A percentile compares a stretch with the other conserved stretches of the same genome.
Conservation (phyloP, 2,888 invertebrate species). For the Nebria brevicollis region DNA sequence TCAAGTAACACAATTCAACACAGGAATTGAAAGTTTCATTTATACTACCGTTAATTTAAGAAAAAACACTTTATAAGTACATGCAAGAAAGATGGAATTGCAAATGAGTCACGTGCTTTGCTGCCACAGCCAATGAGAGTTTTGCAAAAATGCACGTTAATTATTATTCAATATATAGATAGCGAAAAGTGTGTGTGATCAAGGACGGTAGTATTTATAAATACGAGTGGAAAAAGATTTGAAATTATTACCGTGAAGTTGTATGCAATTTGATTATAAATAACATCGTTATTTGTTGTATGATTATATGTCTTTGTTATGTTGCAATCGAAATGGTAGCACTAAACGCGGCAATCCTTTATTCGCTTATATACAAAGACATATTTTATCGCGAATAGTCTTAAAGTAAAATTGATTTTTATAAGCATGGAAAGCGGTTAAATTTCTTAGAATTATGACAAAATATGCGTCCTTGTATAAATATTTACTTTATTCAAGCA, state of each 20-base stretch:
- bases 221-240: not conserved
- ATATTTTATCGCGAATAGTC: too few species aligned
- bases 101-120: not conserved
- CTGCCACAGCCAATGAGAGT: not conserved
- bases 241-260: not conserved
- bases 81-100: not conserved
- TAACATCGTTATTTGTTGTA: not conserved
- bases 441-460: too few species aligned
- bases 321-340: not conserved
- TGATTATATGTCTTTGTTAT: conserved; percentile 17
- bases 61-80: not conserved
- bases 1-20: not conserved
- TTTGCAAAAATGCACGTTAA: not conserved
- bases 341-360: too few species aligned
- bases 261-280: not conserved
- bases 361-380: too few species aligned
- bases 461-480: too few species aligned
- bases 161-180: not conserved
- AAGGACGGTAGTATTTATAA: conserved; percentile 1
- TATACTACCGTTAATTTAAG: not conserved
- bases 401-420: too few species aligned
- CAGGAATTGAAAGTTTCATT: conserved; percentile 1
- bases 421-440: too few species aligned
- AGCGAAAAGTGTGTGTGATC: not conserved
- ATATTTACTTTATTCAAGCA: too few species aligned